Evolutionary conservation across 2,113 vertebrate genomes (phyloP).

Genomic region (Stercorarius parasiticus): DNA sequence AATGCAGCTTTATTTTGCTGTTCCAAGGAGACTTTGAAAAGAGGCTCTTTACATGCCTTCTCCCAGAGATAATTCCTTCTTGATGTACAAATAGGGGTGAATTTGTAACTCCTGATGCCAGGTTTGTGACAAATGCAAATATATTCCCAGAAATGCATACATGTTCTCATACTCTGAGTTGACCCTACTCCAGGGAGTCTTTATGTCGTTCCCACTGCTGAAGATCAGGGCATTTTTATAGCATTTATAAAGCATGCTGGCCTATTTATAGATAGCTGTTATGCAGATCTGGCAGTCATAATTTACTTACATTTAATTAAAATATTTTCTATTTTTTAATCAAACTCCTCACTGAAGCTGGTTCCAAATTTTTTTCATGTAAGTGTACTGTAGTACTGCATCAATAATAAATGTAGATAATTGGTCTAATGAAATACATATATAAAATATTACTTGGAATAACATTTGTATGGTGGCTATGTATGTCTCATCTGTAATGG

Average conservation of each 20-base stretch:
- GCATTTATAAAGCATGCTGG: not conserved
- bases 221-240: not conserved
- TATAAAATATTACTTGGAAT: not conserved
- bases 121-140: not conserved
- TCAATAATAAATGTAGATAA: not conserved
- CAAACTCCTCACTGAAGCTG: not conserved
- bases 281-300: not conserved
- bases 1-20: not conserved
- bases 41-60: not conserved
- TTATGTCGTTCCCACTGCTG: not conserved
- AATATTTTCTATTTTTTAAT: not conserved
- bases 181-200: not conserved
- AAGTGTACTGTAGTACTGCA: not conserved
- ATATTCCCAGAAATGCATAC: not conserved
- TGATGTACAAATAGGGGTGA: not conserved
- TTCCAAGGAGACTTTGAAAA: not conserved
- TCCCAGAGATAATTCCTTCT: not conserved
- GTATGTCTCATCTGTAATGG: not conserved
- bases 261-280: not conserved
- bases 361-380: not conserved
- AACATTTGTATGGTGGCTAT: not conserved
- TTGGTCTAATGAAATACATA: not conserved
- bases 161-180: not conserved
- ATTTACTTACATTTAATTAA: not conserved
- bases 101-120: not conserved